Percentiles rank a stretch among this genome's conserved stretches.
Conservation (phyloP, 2,113 vertebrate genomes). For the Glaucidium brasilianum region DNA sequence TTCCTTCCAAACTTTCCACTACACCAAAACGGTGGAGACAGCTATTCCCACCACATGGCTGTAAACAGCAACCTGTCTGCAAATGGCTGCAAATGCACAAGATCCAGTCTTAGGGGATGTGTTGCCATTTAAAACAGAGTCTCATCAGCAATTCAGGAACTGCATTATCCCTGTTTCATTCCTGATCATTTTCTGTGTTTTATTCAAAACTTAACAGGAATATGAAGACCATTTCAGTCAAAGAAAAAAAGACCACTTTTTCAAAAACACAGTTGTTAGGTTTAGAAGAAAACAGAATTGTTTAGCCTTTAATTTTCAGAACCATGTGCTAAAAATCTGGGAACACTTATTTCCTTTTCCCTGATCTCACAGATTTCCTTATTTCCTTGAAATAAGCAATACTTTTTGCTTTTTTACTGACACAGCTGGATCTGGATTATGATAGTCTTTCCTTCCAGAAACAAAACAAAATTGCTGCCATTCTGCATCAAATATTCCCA, state of each 20-base stretch:
- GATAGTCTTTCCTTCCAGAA: slow-evolving; percentile 32
- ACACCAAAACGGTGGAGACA: background rate
- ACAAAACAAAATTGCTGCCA: slow-evolving; percentile 55
- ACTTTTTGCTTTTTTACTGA: background rate
- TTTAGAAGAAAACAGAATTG: background rate
- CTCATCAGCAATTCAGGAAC: background rate
- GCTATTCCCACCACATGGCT: background rate
- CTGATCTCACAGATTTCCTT: slow-evolving; percentile 3
- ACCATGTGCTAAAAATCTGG: background rate
- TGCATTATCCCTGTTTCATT: background rate
- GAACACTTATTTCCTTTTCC: background rate
- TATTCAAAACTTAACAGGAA: background rate
- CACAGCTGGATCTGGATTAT: slow-evolving; percentile 40
- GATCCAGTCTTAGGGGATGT: background rate
- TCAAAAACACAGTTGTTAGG: background rate
- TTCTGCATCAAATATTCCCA: slow-evolving; percentile 42
- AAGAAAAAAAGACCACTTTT: background rate
- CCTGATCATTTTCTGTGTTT: background rate
- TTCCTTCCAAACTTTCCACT: background rate
- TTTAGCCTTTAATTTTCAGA: background rate
- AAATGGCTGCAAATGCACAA: background rate
- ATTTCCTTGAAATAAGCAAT: slow-evolving; percentile 45
- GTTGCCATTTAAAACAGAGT: background rate
- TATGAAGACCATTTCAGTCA: fast-evolving
- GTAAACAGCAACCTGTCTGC: background rate